Conservation (phyloP, 1,140 invertebrate species). For the Drosophila seguyi region DNA sequence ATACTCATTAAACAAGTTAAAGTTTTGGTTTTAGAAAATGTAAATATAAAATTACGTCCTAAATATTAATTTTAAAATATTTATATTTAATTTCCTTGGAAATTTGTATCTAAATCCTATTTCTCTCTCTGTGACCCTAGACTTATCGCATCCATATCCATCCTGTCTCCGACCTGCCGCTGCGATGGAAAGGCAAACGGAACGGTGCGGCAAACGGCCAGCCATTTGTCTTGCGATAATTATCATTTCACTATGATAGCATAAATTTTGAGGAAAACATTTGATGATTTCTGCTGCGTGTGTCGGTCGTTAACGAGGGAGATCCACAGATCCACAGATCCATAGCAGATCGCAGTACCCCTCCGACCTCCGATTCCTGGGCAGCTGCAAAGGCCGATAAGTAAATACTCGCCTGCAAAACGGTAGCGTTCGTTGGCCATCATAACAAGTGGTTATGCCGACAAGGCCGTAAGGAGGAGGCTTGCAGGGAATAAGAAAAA, state of each 20-base stretch:
- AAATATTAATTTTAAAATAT: too few relatives aligned
- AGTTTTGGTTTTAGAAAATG: too few relatives aligned
- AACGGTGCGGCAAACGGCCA: constrained; percentile 43
- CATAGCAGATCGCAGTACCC: background rate
- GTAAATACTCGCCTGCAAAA: constrained; percentile 70
- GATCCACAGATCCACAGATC: constrained; percentile 11
- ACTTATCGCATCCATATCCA: constrained; percentile 14
- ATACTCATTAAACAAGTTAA: too few relatives aligned
- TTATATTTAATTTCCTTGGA: background rate
- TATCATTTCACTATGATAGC: constrained; percentile 81
- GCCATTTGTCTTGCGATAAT: constrained; percentile 82
- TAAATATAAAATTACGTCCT: too few relatives aligned
- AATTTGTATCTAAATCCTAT: background rate
- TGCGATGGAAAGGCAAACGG: constrained; percentile 45
- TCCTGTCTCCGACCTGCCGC: constrained; percentile 21
- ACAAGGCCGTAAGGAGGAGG: constrained; percentile 23
- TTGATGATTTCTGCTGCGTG: constrained; percentile 81
- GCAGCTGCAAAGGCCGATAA: constrained; percentile 69
- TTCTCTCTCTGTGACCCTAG: background rate
- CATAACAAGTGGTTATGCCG: constrained; percentile 34
- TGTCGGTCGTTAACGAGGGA: constrained; percentile 77
- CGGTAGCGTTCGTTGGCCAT: constrained; percentile 53
- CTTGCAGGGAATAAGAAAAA: background rate
- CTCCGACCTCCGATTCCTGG: background rate
- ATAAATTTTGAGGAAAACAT: constrained; percentile 77